phyloP scores from a whole-genome alignment of 2,888 invertebrate genomes.

The Apocheima hispidaria region DNA sequence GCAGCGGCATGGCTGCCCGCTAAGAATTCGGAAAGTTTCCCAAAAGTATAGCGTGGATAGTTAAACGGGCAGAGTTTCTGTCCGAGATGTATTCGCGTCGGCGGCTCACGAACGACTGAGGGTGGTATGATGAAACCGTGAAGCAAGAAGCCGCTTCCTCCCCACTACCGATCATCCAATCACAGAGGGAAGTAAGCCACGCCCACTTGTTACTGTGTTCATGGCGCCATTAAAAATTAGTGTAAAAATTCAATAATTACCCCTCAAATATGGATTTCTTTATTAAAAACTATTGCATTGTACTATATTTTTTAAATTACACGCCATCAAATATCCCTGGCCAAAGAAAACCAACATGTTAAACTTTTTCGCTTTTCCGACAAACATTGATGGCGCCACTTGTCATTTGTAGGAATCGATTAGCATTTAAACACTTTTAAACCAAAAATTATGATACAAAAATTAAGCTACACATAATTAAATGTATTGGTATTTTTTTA shows the following conservation, averaged over 20 bases:
- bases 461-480: too few species aligned
- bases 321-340: not conserved
- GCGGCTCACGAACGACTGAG: constrained; percentile 71
- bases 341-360: not conserved
- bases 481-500: too few species aligned
- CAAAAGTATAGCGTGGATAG: constrained; percentile 46
- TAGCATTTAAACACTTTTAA: not conserved
- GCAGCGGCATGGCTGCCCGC: constrained; percentile 76
- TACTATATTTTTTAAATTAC: not conserved
- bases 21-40: constrained; percentile 60
- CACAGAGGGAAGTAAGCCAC: constrained; percentile 47
- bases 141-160: constrained; percentile 64
- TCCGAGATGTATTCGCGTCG: constrained; percentile 58
- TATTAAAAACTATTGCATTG: not conserved
- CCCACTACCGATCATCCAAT: constrained; percentile 57
- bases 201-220: constrained; percentile 49
- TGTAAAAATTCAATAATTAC: not conserved
- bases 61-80: constrained; percentile 56
- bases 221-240: not conserved
- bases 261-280: not conserved
- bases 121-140: constrained; percentile 53
- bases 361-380: not conserved
- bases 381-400: not conserved
- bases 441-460: not conserved
- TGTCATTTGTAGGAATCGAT: not conserved